phyloP scores from a whole-genome alignment of 2,113 vertebrate species.

The Syngnathus scovelli region DNA sequence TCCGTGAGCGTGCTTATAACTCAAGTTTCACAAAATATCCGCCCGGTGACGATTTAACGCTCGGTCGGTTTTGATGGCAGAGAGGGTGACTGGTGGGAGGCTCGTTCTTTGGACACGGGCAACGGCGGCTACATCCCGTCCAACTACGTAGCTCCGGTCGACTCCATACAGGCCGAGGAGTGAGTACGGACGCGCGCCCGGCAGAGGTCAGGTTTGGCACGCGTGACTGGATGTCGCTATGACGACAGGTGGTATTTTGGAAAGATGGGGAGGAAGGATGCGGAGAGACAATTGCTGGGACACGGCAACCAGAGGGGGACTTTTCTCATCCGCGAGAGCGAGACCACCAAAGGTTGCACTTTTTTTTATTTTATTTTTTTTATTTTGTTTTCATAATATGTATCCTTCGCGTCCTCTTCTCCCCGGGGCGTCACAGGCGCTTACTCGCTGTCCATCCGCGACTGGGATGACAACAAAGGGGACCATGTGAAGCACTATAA shows the following conservation, averaged over 20 bases:
- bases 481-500: constrained; percentile 98
- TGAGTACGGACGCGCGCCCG: constrained; percentile 65
- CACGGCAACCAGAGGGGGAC: constrained; percentile 79
- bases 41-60: neutral
- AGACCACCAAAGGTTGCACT: constrained; percentile 85
- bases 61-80: constrained; percentile 51
- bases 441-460: constrained; percentile 92
- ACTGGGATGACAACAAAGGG: constrained; percentile 87
- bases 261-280: constrained; percentile 90
- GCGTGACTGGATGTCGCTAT: constrained; percentile 41
- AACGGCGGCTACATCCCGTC: constrained; percentile 87
- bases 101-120: constrained; percentile 85
- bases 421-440: constrained; percentile 70
- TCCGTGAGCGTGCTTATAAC: neutral
- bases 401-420: too few species aligned
- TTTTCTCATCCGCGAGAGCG: constrained; percentile 90
- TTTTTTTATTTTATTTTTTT: neutral
- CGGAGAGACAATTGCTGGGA: constrained; percentile 83
- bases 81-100: constrained; percentile 97
- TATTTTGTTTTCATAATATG: too few species aligned
- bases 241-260: constrained; percentile 91
- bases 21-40: too few species aligned
- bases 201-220: neutral
- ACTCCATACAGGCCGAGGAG: constrained; percentile 98
- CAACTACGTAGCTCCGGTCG: constrained; percentile 93